Base-by-base conservation (phyloP, 2,113 vertebrate genomes). In the Bambusicola thoracicus region DNA sequence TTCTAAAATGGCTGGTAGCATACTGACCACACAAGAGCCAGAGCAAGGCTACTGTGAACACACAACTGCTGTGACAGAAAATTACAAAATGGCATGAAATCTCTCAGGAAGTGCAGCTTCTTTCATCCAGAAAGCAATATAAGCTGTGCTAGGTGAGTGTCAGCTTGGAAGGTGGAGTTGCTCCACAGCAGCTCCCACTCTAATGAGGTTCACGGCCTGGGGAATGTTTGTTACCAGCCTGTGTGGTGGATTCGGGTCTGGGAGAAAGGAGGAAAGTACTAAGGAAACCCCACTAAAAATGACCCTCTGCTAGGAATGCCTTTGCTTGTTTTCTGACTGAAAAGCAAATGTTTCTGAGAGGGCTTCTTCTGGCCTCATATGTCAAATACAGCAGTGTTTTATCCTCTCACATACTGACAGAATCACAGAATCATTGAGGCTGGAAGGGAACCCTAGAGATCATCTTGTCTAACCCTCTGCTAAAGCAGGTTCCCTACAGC, bases 261-360 rank as follows among this genome's bases (percentile, higher is more conserved):
- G n/a, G 19, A 14, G 7, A 10, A 82, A 77, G 24, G 38, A 59
- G 86, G 82, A 73, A 85, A 66, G 8, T 51, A 67, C 78, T 59
- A 78, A 93, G 61, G 66, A 89, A 92, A 91, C 91, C 43, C 62
- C 40, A 65, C 36, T 85, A 70, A 74, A 89, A 89, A 65, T 43
- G 41, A 36, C 53, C 34, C 29, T 59, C n/a, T 32, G 61, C 46
- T 41, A 90, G 51, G 48, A 84, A 68, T 65, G 53, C 6, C 36
- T 72, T 68, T 91, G 2, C 20, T 84, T 89, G 11, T 70, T 68
- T 95, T 85, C 40, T 81, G 72, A 40, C 58, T 81, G 70, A 65
- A 92, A 94, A 87, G 48, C 78, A 79, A 82, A 82, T 62, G 53
- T 43, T 91, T 81, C 67, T 41, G 68, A 75, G 73, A 80, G 81